Percentiles rank a stretch among this genome's conserved stretches.
Evolutionary conservation across 2,888 invertebrate genomes (phyloP).

Genomic region (Gryllus longicercus): DNA sequence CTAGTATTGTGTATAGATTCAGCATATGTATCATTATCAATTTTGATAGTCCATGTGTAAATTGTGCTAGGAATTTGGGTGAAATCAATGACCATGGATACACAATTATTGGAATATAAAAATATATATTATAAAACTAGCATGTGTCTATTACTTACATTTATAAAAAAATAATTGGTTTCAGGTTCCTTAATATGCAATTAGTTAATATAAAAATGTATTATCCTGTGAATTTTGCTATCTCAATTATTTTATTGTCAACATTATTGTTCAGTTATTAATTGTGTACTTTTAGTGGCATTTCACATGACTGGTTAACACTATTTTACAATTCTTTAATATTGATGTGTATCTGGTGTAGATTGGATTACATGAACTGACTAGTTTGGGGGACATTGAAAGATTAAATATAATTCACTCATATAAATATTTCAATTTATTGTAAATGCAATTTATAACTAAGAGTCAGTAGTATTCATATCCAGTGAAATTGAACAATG

Average conservation of each 20-base stretch:
- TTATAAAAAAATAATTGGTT: neutral
- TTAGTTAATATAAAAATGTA: neutral
- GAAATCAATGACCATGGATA: constrained; percentile 44
- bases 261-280: neutral
- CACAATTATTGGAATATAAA: neutral
- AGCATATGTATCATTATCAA: neutral
- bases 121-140: neutral
- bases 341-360: no score
- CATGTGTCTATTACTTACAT: neutral
- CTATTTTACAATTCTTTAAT: no score
- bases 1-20: constrained; percentile 2
- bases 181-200: neutral
- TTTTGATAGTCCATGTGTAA: constrained; percentile 24
- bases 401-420: no score
- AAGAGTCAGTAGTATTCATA: no score
- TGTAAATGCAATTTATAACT: no score
- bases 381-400: no score
- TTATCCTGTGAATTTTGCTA: neutral
- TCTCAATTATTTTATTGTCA: neutral
- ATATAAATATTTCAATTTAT: no score
- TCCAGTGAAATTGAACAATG: no score
- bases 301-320: neutral
- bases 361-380: no score
- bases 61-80: constrained; percentile 49
- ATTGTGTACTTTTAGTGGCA: neutral